Conservation (phyloP, 2,113 vertebrate species). For the Eudyptes chrysolophus region DNA sequence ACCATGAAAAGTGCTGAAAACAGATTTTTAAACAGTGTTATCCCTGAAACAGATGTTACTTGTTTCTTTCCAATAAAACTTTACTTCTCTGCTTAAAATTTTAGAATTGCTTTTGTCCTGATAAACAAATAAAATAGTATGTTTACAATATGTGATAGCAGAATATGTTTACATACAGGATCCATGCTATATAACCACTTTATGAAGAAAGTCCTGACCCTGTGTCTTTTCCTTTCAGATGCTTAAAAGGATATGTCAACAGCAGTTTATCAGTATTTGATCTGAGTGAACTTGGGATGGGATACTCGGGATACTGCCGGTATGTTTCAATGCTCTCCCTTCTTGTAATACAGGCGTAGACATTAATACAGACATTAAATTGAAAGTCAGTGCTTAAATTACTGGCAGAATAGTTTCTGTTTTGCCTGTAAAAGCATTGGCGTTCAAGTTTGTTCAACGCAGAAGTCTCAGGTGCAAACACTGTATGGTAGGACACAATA, state of each 20-base stretch:
- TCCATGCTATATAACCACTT: not conserved
- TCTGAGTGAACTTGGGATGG: slow-evolving; percentile 83
- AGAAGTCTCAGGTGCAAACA: not conserved
- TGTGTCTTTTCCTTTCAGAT: slow-evolving; percentile 72
- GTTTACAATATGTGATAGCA: not conserved
- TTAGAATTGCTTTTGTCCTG: not conserved
- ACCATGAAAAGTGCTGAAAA: not conserved
- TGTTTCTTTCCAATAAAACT: not conserved
- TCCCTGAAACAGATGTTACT: not conserved
- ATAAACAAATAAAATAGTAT: not conserved
- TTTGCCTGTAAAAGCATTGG: not conserved
- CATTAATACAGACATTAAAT: not conserved
- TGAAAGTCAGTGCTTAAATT: not conserved
- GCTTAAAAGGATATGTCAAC: slow-evolving; percentile 94
- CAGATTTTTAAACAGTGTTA: not conserved
- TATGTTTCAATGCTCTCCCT: not conserved
- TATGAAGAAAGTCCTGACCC: not conserved
- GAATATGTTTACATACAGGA: not conserved
- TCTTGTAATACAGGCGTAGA: not conserved
- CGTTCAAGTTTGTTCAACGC: not conserved
- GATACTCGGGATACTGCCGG: slow-evolving; percentile 87
- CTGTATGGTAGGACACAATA: no score
- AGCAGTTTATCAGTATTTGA: slow-evolving; percentile 95
- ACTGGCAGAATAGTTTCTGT: not conserved
- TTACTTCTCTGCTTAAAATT: not conserved